Conservation (phyloP, 2,797 vertebrate species). For the Enteromius trimaculatus region DNA sequence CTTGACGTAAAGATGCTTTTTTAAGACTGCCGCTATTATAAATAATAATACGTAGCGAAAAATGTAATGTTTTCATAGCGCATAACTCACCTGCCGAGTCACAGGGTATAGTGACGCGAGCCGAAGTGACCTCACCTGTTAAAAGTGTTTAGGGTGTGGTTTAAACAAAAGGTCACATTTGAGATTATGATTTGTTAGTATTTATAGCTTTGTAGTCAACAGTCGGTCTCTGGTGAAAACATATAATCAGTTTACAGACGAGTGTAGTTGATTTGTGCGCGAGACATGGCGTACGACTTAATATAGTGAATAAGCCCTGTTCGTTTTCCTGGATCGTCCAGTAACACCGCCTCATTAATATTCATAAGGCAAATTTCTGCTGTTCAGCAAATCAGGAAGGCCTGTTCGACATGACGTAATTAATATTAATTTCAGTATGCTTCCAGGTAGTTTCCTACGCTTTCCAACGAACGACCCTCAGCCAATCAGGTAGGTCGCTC, state of each 20-base stretch:
- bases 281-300: no score
- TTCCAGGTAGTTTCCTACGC: neutral
- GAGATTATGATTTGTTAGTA: neutral
- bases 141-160: conserved; percentile 15
- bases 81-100: conserved; percentile 24
- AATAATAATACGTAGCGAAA: neutral
- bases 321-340: neutral
- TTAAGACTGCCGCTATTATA: neutral
- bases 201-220: neutral
- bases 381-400: neutral
- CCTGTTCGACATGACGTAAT: neutral
- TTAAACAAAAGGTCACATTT: neutral
- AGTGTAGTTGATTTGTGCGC: neutral
- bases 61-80: neutral
- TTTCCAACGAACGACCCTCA: neutral
- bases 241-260: neutral
- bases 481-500: neutral
- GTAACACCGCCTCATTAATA: neutral
- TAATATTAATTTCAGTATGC: conserved; percentile 3
- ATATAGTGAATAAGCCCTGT: neutral
- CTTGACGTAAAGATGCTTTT: neutral
- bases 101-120: neutral
- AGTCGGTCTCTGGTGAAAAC: neutral
- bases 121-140: conserved; percentile 21
- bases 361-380: neutral